Evolutionary conservation across 1,140 invertebrate species (phyloP).

Genomic region (Ceratina calcarata): DNA sequence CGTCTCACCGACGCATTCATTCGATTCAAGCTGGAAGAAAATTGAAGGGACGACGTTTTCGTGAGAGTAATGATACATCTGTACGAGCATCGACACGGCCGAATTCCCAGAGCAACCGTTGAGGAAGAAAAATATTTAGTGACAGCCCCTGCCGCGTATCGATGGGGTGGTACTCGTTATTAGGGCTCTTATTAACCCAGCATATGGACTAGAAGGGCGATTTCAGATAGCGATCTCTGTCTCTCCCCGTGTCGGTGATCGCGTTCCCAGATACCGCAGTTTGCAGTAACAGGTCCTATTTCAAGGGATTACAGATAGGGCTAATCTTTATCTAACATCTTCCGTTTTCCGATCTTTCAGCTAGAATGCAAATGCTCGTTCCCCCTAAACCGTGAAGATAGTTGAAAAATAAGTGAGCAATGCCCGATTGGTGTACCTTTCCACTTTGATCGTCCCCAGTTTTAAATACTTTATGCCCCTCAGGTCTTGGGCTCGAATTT

Average conservation of each 20-base stretch:
- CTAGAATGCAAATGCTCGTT: slow-evolving; percentile 68
- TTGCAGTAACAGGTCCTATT: slow-evolving; percentile 77
- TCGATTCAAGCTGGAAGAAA: background rate
- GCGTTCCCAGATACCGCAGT: slow-evolving; percentile 54
- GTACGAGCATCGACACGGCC: slow-evolving; percentile 32
- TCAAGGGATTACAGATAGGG: slow-evolving; percentile 75
- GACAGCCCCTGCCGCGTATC: slow-evolving; percentile 69
- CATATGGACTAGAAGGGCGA: slow-evolving; percentile 77
- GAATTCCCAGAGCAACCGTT: slow-evolving; percentile 73
- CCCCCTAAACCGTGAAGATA: slow-evolving; percentile 49
- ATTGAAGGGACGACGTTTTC: slow-evolving; percentile 1
- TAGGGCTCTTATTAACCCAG: slow-evolving; percentile 77
- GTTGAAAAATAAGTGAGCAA: slow-evolving; percentile 28
- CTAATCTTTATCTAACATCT: slow-evolving; percentile 61
- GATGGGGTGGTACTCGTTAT: slow-evolving; percentile 71
- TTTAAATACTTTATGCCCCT: too few relatives aligned
- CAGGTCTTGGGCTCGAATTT: too few relatives aligned
- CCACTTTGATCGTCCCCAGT: slow-evolving; percentile 19
- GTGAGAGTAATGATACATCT: slow-evolving; percentile 32
- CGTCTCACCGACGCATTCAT: too few relatives aligned
- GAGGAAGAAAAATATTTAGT: slow-evolving; percentile 79
- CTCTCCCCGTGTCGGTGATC: slow-evolving; percentile 33
- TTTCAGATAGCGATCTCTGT: slow-evolving; percentile 70
- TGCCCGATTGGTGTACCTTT: slow-evolving; percentile 38
- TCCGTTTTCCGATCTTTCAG: slow-evolving; percentile 45